Percentiles rank a stretch among this genome's conserved stretches.
phyloP scores from a whole-genome alignment of 2,113 vertebrate genomes.

The Recurvirostra avosetta region DNA sequence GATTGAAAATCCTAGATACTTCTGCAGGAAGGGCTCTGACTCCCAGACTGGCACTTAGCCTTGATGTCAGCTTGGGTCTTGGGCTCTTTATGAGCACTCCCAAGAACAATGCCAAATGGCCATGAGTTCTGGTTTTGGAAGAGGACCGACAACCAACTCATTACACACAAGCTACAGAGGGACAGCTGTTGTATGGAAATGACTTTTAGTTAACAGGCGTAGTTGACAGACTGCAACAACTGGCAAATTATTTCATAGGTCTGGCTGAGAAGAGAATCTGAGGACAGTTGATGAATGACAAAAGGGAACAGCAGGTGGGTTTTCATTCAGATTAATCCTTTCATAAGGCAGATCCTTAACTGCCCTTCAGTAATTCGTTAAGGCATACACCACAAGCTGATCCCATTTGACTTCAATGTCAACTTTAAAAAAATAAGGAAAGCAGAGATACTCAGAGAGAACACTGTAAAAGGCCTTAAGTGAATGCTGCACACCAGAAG shows the following conservation, averaged over 20 bases:
- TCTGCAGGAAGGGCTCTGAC: background rate
- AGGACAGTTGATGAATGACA: slow-evolving; percentile 39
- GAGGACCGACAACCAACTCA: background rate
- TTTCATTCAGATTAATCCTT: slow-evolving; percentile 34
- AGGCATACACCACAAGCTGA: background rate
- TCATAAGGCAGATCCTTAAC: background rate
- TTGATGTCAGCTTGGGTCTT: background rate
- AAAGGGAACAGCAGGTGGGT: slow-evolving; percentile 43
- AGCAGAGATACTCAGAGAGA: background rate
- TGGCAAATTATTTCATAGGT: slow-evolving; percentile 45
- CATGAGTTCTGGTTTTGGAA: background rate
- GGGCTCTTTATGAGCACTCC: background rate
- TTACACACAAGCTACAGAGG: background rate
- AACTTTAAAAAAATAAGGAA: background rate
- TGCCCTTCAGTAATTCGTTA: background rate
- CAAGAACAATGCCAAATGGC: background rate
- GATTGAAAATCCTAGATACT: background rate
- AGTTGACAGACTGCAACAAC: slow-evolving; percentile 52
- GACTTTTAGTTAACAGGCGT: background rate
- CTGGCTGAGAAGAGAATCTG: slow-evolving; percentile 1
- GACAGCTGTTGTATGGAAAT: slow-evolving; percentile 40
- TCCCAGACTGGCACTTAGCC: background rate
- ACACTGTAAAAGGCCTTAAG: background rate
- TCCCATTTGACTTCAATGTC: background rate
- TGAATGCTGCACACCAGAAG: background rate